Conservation (phyloP, 2,888 invertebrate species). For the Mythimna impura region DNA sequence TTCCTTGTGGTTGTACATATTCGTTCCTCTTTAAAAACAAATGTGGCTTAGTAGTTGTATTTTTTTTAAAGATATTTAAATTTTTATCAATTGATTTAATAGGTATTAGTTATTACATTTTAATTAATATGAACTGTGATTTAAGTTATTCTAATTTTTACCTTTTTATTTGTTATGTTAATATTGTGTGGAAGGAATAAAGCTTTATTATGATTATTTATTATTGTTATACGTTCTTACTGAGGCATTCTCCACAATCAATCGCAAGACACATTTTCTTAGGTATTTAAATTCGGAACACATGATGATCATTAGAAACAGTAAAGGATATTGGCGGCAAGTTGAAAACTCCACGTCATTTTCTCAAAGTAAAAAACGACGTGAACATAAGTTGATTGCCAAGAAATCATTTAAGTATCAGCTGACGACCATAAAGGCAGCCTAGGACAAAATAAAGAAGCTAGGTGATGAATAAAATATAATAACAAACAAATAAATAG, state of each 20-base stretch:
- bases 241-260: too few relatives aligned
- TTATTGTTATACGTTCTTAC: background rate
- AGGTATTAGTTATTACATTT: too few relatives aligned
- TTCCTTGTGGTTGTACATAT: background rate
- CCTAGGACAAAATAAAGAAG: conserved; percentile 7
- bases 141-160: too few relatives aligned
- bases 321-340: background rate
- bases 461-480: conserved; percentile 23
- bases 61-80: too few relatives aligned
- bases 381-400: background rate
- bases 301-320: background rate
- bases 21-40: too few relatives aligned
- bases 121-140: too few relatives aligned
- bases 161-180: too few relatives aligned
- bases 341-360: background rate
- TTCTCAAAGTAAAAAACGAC: background rate
- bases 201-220: too few relatives aligned
- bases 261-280: background rate
- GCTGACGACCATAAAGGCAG: conserved; percentile 15
- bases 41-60: too few relatives aligned
- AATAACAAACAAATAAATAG: conserved; percentile 22
- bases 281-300: background rate
- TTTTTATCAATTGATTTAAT: too few relatives aligned
- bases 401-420: conserved; percentile 27
- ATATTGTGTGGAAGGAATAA: too few relatives aligned